Base-by-base conservation (phyloP, 2,888 invertebrate genomes). In the Lasioglossum malachurum region DNA sequence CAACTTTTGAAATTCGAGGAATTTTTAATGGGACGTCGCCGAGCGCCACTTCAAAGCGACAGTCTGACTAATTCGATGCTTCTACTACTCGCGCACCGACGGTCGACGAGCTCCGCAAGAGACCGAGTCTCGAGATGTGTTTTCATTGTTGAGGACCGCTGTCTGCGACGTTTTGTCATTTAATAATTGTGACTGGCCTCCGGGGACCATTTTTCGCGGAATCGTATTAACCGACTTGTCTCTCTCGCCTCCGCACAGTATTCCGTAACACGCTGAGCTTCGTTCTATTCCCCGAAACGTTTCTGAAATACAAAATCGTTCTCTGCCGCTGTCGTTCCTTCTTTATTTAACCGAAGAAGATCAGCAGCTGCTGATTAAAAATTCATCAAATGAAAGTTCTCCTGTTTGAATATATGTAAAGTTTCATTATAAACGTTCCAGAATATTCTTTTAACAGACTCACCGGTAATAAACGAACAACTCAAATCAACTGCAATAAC, bases 201-300 rank as follows among this genome's bases (percentile, higher is more conserved):
- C 19, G 2, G 27, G 8, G n/a, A 14, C 19, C 38, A 38, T 71
- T 78, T 71, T 71, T 53, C 71, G 78, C 27, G n/a, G 14, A 71
- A 71, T 71, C 38, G 19, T 53, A 69, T 78, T 78, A 78, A 35
- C 49, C 19, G 49, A 77, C 12, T 77, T 77, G 23, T 64, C 44
- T 46, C 16, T 2, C 53, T 69, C n/a, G 1, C 27, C n/a, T 23
- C 38, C 27, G 53, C 14, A n/a, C 31, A 53, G 41, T 41, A 71
- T 53, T 71, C 14, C n/a, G 23, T 53, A 53, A 53, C 53, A 53
- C 27, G 38, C 69, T 5, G 27, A 71, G 4, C 53, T 12, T 41
- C 38, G 10, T 23, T 23, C 4, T 4, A 10, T 3, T 23, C 3
- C 31, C 23, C 38, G 69, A 69, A 23, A 38, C 23, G 53, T 23